Evolutionary conservation across 2,797 vertebrate species (phyloP).

Genomic region (Acanthurus lineatus): DNA sequence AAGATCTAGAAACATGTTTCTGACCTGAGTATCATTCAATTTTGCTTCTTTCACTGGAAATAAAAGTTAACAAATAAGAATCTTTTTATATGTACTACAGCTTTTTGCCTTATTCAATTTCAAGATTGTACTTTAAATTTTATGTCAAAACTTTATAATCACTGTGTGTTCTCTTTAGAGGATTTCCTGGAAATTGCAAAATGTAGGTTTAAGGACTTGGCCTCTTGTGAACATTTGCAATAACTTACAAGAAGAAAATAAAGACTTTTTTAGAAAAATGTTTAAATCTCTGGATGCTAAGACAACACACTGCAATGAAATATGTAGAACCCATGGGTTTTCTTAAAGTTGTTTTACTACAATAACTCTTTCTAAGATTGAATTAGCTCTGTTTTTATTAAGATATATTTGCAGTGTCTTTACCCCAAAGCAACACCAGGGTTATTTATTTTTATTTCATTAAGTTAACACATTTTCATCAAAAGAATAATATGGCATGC

Average conservation of each 20-base stretch:
- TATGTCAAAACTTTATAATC: too few species aligned
- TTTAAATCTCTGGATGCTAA: not conserved
- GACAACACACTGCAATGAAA: not conserved
- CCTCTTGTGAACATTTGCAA: not conserved
- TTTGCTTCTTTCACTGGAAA: too few species aligned
- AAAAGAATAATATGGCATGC: not conserved
- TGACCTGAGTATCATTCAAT: too few species aligned
- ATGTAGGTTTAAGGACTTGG: not conserved
- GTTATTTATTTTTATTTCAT: conserved; percentile 11
- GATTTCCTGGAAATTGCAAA: not conserved
- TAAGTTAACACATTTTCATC: not conserved
- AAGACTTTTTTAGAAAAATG: not conserved
- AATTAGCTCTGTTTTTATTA: not conserved
- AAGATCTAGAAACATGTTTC: too few species aligned
- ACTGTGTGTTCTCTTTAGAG: too few species aligned
- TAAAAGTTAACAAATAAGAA: too few species aligned
- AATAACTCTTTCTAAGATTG: not conserved
- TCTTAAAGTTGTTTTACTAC: not conserved
- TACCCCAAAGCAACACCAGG: not conserved
- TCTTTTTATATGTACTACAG: too few species aligned
- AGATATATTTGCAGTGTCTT: not conserved
- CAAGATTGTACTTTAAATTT: too few species aligned
- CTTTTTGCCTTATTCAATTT: not conserved
- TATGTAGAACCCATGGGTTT: not conserved
- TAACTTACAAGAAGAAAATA: not conserved